phyloP scores from a whole-genome alignment of 2,888 invertebrate genomes.

The Drosophila fulvimacula region DNA sequence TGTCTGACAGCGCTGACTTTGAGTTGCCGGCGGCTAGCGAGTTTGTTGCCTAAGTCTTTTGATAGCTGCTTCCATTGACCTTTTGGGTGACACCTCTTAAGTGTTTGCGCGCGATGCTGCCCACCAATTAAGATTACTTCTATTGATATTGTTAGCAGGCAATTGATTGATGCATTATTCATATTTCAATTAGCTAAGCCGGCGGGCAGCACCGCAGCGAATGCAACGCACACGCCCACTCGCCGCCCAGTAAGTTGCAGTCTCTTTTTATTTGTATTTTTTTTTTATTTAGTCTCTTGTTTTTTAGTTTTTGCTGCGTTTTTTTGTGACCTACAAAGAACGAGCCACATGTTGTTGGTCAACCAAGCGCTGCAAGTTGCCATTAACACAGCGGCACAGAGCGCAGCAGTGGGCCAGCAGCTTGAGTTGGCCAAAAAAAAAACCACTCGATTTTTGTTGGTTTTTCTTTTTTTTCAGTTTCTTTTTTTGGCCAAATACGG shows the following conservation, averaged over 20 bases:
- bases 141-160: constrained; percentile 26
- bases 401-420: constrained; percentile 30
- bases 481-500: constrained; percentile 51
- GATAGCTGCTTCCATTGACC: constrained; percentile 56
- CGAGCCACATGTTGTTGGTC: constrained; percentile 81
- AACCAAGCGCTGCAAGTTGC: constrained; percentile 81
- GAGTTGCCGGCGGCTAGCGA: constrained; percentile 27
- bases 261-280: not conserved
- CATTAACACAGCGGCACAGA: constrained; percentile 73
- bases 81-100: constrained; percentile 31
- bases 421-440: constrained; percentile 45
- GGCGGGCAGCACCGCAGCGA: constrained; percentile 28
- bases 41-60: constrained; percentile 53
- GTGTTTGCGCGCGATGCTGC: constrained; percentile 18
- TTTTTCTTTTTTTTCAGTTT: not conserved
- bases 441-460: constrained; percentile 9
- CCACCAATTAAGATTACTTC: constrained; percentile 26
- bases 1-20: constrained; percentile 45
- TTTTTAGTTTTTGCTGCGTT: constrained; percentile 8
- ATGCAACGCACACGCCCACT: constrained; percentile 38
- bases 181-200: constrained; percentile 21
- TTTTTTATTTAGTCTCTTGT: not conserved
- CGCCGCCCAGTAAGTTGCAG: constrained; percentile 17
- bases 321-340: constrained; percentile 82
- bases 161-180: constrained; percentile 13